Percentiles rank a stretch among this genome's conserved stretches.
These are phyloP conservation scores for Caenorhabditis afra DNA, from an alignment of 2,888 invertebrate genomes.

Conservation along the genomic window DNA sequence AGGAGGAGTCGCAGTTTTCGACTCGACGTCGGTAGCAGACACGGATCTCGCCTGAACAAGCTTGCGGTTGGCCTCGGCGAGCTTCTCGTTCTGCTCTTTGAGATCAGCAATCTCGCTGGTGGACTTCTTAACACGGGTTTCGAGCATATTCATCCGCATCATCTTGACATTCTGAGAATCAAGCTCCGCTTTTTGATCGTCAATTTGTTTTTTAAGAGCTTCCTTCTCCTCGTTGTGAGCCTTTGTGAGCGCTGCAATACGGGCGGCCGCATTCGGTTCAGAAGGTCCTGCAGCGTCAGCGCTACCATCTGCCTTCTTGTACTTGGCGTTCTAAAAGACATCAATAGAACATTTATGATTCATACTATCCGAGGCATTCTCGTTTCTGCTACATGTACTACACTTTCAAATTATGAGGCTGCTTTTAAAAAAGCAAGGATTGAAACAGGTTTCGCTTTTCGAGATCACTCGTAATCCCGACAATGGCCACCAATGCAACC, in stretches of 20 bases:
- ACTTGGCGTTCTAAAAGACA: conserved; percentile 27
- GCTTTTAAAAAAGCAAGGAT: conserved; percentile 31
- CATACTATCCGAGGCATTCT: not conserved
- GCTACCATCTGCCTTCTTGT: no score
- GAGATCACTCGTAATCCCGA: conserved; percentile 51
- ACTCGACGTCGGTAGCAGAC: conserved; percentile 48
- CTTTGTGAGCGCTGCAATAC: conserved; percentile 19
- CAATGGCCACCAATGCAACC: conserved; percentile 47
- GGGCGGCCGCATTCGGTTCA: conserved; percentile 11
- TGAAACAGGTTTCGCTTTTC: conserved; percentile 45
- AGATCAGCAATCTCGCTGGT: conserved; percentile 29
- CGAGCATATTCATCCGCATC: conserved; percentile 46
- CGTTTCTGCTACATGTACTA: conserved; percentile 9
- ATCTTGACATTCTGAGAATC: conserved; percentile 26
- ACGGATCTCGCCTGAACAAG: conserved; percentile 10
- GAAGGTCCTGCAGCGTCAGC: not conserved
- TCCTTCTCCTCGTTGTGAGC: conserved; percentile 5
- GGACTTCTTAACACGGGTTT: conserved; percentile 32
- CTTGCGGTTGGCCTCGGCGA: conserved; percentile 19
- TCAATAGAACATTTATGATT: not conserved
- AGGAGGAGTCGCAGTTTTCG: conserved; percentile 15
- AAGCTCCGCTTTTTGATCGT: conserved; percentile 18
- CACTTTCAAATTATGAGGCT: conserved; percentile 14
- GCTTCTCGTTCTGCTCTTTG: conserved; percentile 42
- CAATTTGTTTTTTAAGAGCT: conserved; percentile 32